Conservation (phyloP, 2,113 vertebrate species). For the Trogon melanurus region DNA sequence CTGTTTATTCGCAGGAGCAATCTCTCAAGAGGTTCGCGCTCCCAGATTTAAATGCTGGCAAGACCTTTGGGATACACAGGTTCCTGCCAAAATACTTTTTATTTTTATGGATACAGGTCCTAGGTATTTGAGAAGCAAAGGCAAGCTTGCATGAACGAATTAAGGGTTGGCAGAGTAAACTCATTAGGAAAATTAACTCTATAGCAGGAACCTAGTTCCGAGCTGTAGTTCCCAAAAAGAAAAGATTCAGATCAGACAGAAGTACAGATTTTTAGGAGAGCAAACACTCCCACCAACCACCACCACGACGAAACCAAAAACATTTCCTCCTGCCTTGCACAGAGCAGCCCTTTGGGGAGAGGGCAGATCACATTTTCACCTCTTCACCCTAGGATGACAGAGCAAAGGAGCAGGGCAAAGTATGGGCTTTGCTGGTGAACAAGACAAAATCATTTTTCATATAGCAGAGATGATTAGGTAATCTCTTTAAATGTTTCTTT, state of each 20-base stretch:
- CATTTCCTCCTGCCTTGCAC: neutral
- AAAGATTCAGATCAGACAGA: neutral
- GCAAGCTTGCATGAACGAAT: neutral
- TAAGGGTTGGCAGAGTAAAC: neutral
- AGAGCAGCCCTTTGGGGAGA: neutral
- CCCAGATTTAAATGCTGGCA: neutral
- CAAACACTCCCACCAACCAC: neutral
- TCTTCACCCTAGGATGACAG: neutral
- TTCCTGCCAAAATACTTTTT: neutral
- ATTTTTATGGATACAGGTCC: neutral
- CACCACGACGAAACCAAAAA: neutral
- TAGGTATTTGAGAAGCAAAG: neutral
- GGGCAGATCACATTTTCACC: neutral
- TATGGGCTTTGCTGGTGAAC: neutral
- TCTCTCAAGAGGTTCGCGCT: neutral
- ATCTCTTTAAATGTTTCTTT: neutral
- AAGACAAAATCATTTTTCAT: neutral
- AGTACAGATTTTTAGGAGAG: neutral
- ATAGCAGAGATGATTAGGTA: neutral
- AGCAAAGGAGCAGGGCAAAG: rapidly evolving
- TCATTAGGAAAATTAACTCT: neutral
- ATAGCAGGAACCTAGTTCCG: neutral
- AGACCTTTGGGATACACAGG: neutral
- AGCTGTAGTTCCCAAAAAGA: neutral
- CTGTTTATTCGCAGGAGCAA: neutral